Conservation (phyloP, 2,888 invertebrate genomes). For the Drosophila buzzatii region DNA sequence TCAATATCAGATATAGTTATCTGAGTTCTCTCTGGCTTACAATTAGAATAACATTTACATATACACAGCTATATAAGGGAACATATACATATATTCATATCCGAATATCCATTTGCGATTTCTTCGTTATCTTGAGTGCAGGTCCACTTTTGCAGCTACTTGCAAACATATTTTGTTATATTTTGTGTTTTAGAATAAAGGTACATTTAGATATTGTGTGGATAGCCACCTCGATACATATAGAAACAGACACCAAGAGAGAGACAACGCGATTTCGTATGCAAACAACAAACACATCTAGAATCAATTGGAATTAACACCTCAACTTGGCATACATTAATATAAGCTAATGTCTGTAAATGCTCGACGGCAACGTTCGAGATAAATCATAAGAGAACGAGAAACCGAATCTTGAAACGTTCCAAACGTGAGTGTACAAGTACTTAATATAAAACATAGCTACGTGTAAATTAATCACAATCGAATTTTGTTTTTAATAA, state of each 20-base stretch:
- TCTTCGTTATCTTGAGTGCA: slow-evolving; percentile 23
- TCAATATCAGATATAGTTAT: slow-evolving; percentile 55
- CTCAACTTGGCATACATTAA: slow-evolving; percentile 39
- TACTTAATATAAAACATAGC: slow-evolving; percentile 62
- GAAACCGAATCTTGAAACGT: slow-evolving; percentile 23
- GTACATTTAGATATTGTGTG: slow-evolving; percentile 59
- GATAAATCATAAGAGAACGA: slow-evolving; percentile 37
- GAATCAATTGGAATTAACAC: slow-evolving; percentile 39
- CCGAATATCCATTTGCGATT: slow-evolving; percentile 35
- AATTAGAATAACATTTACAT: slow-evolving; percentile 78
- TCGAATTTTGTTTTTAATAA: slow-evolving; percentile 58
- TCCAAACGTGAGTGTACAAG: slow-evolving; percentile 36
- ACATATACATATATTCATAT: slow-evolving; percentile 48
- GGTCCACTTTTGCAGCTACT: slow-evolving; percentile 27
- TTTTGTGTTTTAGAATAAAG: slow-evolving; percentile 38
- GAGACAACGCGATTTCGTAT: slow-evolving; percentile 41
- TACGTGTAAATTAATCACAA: slow-evolving; percentile 77
- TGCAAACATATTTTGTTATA: slow-evolving; percentile 25
- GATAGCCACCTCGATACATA: slow-evolving; percentile 46
- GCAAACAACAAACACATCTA: slow-evolving; percentile 51
- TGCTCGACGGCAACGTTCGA: slow-evolving; percentile 38
- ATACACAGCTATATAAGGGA: slow-evolving; percentile 63
- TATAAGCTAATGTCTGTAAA: slow-evolving; percentile 42
- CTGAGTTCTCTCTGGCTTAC: slow-evolving; percentile 59
- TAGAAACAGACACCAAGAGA: slow-evolving; percentile 55